These are phyloP conservation scores for Apteryx owenii DNA, from an alignment of 2,113 vertebrate genomes.

Conservation along the genomic window DNA sequence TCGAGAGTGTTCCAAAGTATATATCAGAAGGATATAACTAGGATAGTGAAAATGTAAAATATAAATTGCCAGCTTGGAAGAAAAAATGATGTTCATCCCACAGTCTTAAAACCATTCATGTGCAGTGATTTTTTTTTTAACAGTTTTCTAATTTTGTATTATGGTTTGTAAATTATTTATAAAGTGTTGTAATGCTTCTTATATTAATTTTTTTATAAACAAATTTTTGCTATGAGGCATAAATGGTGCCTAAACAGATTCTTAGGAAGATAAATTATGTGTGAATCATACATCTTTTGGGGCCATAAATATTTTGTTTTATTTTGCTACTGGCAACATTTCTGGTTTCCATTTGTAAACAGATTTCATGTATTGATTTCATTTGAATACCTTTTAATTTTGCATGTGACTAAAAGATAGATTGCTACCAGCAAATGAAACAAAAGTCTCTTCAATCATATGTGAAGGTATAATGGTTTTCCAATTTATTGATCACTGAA, in stretches of 20 bases:
- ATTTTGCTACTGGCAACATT: slow-evolving; percentile 56
- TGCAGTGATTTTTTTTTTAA: slow-evolving; percentile 78
- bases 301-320: slow-evolving; percentile 57
- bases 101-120: slow-evolving; percentile 74
- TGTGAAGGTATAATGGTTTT: slow-evolving; percentile 72
- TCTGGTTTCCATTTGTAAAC: slow-evolving; percentile 70
- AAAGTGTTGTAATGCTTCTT: slow-evolving; percentile 82
- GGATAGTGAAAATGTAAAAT: slow-evolving; percentile 71
- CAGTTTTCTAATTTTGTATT: slow-evolving; percentile 84
- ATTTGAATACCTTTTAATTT: slow-evolving; percentile 70
- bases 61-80: slow-evolving; percentile 65
- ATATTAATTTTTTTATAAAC: slow-evolving; percentile 80
- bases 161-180: slow-evolving; percentile 82
- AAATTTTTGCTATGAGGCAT: slow-evolving; percentile 80
- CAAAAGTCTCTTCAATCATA: slow-evolving; percentile 57
- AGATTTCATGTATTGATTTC: slow-evolving; percentile 33
- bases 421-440: slow-evolving; percentile 68
- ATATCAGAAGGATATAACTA: slow-evolving; percentile 63
- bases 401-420: slow-evolving; percentile 68
- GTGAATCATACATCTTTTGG: slow-evolving; percentile 52
- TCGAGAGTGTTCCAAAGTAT: slow-evolving; percentile 49
- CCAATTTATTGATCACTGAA: slow-evolving; percentile 33
- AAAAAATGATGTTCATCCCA: slow-evolving; percentile 64
- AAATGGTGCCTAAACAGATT: slow-evolving; percentile 79
- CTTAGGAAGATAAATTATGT: slow-evolving; percentile 76